Percentiles rank a stretch among this genome's conserved stretches.
phyloP scores from a whole-genome alignment of 92 coral and sea anemone genomes.

The Isaurus tuberculatus region DNA sequence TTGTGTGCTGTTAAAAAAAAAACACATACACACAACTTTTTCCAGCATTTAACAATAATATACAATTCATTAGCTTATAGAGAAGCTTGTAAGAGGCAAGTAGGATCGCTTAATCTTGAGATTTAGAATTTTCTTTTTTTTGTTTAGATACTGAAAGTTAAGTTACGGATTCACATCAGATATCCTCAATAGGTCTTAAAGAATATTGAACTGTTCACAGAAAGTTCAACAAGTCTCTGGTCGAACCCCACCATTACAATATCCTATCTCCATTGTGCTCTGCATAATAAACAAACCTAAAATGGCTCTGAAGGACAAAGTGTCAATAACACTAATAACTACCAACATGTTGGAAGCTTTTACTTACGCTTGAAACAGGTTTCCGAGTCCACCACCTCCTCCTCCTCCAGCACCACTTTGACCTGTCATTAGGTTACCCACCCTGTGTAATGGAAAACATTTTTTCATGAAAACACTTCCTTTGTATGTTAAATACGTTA shows the following conservation, averaged over 20 bases:
- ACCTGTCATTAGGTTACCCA: conserved; percentile 85
- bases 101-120: too few species aligned
- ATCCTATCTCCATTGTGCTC: not conserved
- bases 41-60: not conserved
- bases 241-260: too few species aligned
- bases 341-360: not conserved
- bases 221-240: too few species aligned
- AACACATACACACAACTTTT: too few species aligned
- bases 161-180: too few species aligned
- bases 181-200: too few species aligned
- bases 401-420: conserved; percentile 37
- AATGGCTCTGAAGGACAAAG: not conserved
- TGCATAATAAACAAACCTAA: not conserved
- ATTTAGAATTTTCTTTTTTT: too few species aligned
- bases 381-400: conserved; percentile 66
- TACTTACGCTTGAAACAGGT: conserved; percentile 87
- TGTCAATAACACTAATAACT: not conserved
- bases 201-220: too few species aligned
- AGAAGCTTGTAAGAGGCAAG: too few species aligned
- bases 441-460: conserved; percentile 62
- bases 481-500: too few species aligned
- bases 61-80: not conserved
- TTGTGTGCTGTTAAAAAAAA: conserved; percentile 68
- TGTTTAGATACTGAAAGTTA: too few species aligned
- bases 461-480: too few species aligned